These are phyloP conservation scores for Psammodynastes pulverulentus DNA, from an alignment of 2,113 vertebrate genomes.

Conservation along the genomic window DNA sequence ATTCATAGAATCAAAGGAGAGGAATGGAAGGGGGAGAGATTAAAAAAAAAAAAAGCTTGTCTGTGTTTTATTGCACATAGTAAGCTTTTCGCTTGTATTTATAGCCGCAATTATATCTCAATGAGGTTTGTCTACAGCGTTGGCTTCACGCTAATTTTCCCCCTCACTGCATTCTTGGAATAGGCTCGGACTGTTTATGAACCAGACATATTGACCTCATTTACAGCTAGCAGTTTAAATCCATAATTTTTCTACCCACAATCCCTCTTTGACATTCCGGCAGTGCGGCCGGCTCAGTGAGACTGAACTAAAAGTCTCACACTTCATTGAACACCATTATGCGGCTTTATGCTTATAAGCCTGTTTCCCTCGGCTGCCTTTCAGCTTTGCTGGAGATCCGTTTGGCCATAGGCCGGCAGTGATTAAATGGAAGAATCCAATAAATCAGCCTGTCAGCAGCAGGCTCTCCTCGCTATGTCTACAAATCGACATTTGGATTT, in stretches of 20 bases:
- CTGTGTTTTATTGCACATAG: conserved; percentile 81
- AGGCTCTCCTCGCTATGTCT: conserved; percentile 79
- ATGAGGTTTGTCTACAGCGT: conserved; percentile 90
- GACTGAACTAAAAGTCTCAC: conserved; percentile 95
- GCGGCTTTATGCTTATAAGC: conserved; percentile 90
- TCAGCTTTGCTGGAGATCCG: conserved; percentile 86
- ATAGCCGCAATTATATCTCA: conserved; percentile 90
- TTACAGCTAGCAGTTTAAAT: conserved; percentile 91
- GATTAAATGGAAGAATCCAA: conserved; percentile 96
- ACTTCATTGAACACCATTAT: conserved; percentile 99
- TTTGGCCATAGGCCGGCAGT: conserved; percentile 85
- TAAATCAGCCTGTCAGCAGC: conserved; percentile 95
- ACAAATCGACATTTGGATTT: conserved; percentile 88
- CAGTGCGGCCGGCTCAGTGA: conserved; percentile 82
- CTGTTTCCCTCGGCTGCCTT: conserved; percentile 86
- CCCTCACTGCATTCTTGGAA: conserved; percentile 88
- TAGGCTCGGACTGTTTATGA: conserved; percentile 95
- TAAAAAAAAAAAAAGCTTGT: conserved; percentile 70
- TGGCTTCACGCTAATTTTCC: conserved; percentile 92
- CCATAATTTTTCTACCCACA: conserved; percentile 88
- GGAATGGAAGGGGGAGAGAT: conserved; percentile 49
- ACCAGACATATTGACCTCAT: conserved; percentile 97
- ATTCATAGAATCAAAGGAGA: conserved; percentile 77
- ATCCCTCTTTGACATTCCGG: conserved; percentile 87
- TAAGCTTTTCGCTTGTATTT: conserved; percentile 85